Conservation (phyloP, 2,113 vertebrate genomes). For the Datnioides undecimradiatus region DNA sequence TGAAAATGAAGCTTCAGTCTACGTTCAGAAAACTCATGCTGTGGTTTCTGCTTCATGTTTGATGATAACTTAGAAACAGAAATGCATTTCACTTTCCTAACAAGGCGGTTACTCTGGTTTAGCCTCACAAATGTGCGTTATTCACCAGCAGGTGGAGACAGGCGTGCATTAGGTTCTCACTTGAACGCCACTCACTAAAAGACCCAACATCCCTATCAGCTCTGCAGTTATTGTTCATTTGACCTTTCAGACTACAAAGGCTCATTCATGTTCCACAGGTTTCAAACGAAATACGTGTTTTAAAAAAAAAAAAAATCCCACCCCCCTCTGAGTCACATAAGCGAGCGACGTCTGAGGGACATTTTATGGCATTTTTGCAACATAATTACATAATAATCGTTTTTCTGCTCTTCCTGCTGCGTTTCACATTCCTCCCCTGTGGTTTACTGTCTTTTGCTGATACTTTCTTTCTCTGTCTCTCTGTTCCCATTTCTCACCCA, state of each 20-base stretch:
- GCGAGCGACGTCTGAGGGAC: too few species aligned
- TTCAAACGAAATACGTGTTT: not conserved
- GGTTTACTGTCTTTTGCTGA: constrained; percentile 4
- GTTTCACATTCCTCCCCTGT: constrained; percentile 4
- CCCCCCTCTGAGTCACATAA: not conserved
- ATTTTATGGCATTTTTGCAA: not conserved
- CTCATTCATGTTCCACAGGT: not conserved
- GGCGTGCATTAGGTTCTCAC: not conserved
- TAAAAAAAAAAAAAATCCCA: not conserved
- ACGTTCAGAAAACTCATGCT: not conserved
- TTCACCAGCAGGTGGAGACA: constrained; percentile 57
- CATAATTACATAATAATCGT: not conserved
- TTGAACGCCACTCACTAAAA: not conserved
- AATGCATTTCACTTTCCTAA: not conserved
- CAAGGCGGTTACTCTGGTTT: not conserved
- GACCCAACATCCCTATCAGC: not conserved
- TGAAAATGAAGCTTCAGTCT: not conserved
- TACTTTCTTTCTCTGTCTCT: not conserved
- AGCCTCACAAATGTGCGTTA: not conserved
- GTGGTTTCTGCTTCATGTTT: not conserved
- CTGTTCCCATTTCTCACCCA: not conserved
- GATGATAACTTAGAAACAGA: not conserved
- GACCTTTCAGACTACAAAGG: not conserved
- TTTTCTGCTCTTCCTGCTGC: not conserved
- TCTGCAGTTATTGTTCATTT: not conserved